Base-by-base conservation (phyloP, 2,888 invertebrate genomes). In the Scelioninae gen. 2 region DNA sequence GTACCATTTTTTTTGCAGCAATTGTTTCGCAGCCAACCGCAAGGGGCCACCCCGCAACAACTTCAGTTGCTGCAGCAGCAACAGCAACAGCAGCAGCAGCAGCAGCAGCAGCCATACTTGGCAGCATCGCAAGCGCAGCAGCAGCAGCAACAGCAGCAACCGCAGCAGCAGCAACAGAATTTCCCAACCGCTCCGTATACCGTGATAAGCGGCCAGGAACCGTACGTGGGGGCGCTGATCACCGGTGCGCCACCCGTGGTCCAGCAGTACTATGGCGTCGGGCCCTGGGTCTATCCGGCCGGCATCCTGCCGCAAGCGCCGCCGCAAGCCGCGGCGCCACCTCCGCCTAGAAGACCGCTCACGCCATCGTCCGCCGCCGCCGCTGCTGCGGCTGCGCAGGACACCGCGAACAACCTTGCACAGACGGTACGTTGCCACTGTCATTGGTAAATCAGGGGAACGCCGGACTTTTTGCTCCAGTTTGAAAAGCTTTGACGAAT, bases 251-350 rank as follows among this genome's bases (percentile, higher is more conserved):
- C 85, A 10, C 82, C 85, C 1, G 89, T 90, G 63, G 88, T 96
- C 81, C 96, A 96, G 57, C 96, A 96, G 82, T 97, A 97, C 89
- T 97, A 97, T 87, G 94, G 95, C 67, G 94, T 96, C 77, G 93
- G 92, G 52, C 96, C 96, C 25, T 97, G 97, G 96, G 94, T 97
- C 82, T 97, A 97, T 88, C 96, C 96, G 39, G 91, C 93, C 45
- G 91, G 92, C 84, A 88, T 92, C 79, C 90, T 92, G 82, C 92
- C 92, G 79, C 92, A 92, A 81, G 87, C 86, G 48, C 85, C 86
- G 18, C 89, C 89, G 64, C 88, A 90, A 83, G 90, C 89, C 77
- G 89, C 90, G 78, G 84, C 86, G 86, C 90, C 84, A 86, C 90
- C 81, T 28, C 87, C 81, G 53, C 86, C 81, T 78, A 89, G 94